phyloP scores from a whole-genome alignment of 2,888 invertebrate genomes.

The Rhimphoctona megacephalus region DNA sequence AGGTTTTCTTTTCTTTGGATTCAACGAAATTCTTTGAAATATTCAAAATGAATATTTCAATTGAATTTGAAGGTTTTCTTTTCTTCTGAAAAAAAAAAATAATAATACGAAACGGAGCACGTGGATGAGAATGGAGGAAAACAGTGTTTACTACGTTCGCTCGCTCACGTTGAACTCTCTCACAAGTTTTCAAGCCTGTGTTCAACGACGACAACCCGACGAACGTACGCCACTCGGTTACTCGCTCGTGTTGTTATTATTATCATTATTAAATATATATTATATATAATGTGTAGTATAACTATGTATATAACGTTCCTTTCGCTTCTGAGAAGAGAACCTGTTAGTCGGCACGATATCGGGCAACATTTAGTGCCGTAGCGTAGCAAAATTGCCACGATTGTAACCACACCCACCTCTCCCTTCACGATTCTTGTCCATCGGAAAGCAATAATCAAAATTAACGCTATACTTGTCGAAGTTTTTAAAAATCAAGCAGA shows the following conservation, averaged over 20 bases:
- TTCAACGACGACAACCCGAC: background rate
- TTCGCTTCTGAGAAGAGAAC: conserved; percentile 31
- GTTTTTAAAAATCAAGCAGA: conserved; percentile 16
- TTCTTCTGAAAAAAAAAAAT: background rate
- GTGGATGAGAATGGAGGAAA: background rate
- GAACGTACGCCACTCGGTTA: conserved; percentile 35
- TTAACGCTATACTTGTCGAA: conserved; percentile 39
- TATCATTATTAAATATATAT: conserved; percentile 13
- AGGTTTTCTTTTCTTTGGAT: too few species aligned
- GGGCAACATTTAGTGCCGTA: conserved; percentile 14
- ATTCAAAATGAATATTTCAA: background rate
- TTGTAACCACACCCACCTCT: conserved; percentile 17
- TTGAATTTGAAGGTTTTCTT: background rate
- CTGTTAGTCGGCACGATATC: conserved; percentile 37
- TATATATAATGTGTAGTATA: background rate
- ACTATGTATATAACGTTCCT: background rate
- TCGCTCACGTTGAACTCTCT: conserved; percentile 25
- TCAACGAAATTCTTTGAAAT: background rate
- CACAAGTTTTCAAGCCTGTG: conserved; percentile 15
- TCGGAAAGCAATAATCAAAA: conserved; percentile 61
- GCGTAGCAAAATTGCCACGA: conserved; percentile 8
- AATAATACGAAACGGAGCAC: background rate
- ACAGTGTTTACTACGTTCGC: background rate
- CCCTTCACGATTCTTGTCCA: conserved; percentile 34
- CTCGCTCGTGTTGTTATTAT: background rate